phyloP scores from a whole-genome alignment of 2,113 vertebrate species.

The Geococcyx californianus region DNA sequence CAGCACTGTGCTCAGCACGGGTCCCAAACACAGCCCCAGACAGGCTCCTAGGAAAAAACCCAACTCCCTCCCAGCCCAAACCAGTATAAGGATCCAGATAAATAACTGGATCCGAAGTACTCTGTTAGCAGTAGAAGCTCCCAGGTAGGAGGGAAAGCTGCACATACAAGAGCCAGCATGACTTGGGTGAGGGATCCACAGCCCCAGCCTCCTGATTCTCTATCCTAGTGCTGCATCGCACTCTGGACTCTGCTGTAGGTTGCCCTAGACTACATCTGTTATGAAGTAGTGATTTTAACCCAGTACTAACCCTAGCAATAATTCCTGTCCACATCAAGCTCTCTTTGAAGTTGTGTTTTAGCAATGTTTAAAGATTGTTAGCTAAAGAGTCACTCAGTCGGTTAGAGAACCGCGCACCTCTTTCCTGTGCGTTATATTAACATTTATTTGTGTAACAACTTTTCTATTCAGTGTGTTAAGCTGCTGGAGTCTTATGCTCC shows the following conservation, averaged over 20 bases:
- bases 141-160: neutral
- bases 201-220: neutral
- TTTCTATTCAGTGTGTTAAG: neutral
- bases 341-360: neutral
- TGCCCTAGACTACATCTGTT: neutral
- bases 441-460: neutral
- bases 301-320: neutral
- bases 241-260: neutral
- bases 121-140: neutral
- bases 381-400: neutral
- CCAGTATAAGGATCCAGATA: neutral
- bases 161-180: too few relatives aligned
- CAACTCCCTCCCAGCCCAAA: neutral
- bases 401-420: neutral
- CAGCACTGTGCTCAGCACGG: too few relatives aligned
- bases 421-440: neutral
- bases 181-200: neutral
- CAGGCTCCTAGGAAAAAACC: neutral
- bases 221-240: too few relatives aligned
- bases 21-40: fast-evolving
- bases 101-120: neutral
- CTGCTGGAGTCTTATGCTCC: neutral
- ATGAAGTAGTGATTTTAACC: neutral
- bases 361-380: neutral
- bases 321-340: neutral